phyloP scores from a whole-genome alignment of 2,113 vertebrate genomes.

The Seriola rivoliana region DNA sequence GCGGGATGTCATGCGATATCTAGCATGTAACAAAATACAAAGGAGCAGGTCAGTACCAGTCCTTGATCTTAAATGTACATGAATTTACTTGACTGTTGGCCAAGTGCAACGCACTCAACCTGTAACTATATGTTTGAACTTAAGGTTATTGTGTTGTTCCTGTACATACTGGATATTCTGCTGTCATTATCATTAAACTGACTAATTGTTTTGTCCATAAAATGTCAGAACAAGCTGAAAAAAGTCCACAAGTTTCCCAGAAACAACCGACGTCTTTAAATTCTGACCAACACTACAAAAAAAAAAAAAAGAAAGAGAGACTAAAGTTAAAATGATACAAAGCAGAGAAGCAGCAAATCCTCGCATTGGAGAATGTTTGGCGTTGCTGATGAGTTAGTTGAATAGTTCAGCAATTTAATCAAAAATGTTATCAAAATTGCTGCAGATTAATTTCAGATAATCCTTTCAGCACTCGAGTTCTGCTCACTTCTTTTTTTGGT shows the following conservation, averaged over 20 bases:
- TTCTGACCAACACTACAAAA: background rate
- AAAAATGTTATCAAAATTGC: background rate
- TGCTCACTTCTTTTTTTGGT: background rate
- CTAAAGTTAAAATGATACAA: background rate
- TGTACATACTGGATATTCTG: background rate
- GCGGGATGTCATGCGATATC: too few relatives aligned
- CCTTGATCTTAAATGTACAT: too few relatives aligned
- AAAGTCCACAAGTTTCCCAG: too few relatives aligned
- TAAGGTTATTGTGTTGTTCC: background rate
- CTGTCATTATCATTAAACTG: background rate
- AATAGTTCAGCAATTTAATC: background rate
- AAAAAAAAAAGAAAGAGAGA: background rate
- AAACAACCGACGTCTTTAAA: too few relatives aligned
- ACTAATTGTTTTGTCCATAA: too few relatives aligned
- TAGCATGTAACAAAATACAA: background rate
- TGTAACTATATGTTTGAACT: slow-evolving; percentile 1
- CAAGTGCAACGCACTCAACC: too few relatives aligned
- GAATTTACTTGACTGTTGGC: too few relatives aligned
- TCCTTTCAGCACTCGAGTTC: background rate
- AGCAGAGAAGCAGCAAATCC: background rate
- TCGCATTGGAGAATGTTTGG: background rate
- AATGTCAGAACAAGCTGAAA: too few relatives aligned
- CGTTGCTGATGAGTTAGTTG: background rate
- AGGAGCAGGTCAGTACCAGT: background rate
- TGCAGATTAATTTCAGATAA: background rate